Conservation (phyloP, 23 tunicate genomes). For the Phallusia fumigata region DNA sequence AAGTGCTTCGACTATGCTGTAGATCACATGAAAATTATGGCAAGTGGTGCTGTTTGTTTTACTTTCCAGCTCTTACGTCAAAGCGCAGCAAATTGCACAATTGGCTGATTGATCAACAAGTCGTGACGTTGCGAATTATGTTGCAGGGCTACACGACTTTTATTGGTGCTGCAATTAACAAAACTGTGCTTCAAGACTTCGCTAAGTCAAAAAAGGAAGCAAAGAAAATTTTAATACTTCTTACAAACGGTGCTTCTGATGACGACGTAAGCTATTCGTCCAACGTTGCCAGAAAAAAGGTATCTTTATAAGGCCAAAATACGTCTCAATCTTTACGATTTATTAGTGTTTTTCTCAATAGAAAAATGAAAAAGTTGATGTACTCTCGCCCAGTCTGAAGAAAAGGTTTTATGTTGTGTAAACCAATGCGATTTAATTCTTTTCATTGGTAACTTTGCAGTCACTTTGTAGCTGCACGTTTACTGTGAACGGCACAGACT, state of each 20-base stretch:
- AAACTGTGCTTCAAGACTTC: constrained; percentile 71
- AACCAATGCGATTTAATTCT: too few species aligned
- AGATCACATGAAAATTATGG: constrained; percentile 8
- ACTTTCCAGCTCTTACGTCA: too few species aligned
- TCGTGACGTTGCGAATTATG: neutral
- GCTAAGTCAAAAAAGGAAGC: constrained; percentile 9
- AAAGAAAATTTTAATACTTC: constrained; percentile 53
- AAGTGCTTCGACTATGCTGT: constrained; percentile 31
- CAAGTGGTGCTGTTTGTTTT: neutral
- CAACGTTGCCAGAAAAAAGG: constrained; percentile 45
- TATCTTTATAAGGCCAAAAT: neutral
- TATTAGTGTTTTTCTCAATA: too few species aligned
- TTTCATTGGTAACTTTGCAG: too few species aligned
- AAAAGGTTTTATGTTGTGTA: too few species aligned
- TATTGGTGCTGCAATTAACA: constrained; percentile 85
- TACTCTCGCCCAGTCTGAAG: too few species aligned
- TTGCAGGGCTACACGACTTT: constrained; percentile 45
- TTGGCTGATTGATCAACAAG: neutral
- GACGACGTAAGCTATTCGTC: constrained; percentile 71
- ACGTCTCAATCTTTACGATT: too few species aligned
- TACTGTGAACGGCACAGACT: too few species aligned
- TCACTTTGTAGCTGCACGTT: too few species aligned
- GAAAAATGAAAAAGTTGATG: too few species aligned
- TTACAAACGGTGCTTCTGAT: constrained; percentile 61
- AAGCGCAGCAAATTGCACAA: too few species aligned